Evolutionary conservation across 1,140 invertebrate genomes (phyloP), one percentile per base, ranked within the genome.

Genomic region (Scaptomyza graminum): DNA sequence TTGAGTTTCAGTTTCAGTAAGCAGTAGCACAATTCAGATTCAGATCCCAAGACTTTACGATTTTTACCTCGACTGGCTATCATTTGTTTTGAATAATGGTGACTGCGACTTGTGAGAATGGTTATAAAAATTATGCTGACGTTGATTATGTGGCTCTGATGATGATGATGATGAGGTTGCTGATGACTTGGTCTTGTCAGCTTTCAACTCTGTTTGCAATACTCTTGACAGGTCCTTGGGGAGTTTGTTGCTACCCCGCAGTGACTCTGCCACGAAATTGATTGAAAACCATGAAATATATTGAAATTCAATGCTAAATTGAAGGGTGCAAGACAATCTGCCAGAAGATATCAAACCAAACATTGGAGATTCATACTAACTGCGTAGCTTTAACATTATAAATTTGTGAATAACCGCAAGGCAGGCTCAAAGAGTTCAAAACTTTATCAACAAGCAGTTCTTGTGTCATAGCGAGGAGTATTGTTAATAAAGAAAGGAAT

Each of bases 231-330:
- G 71, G 64, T 78, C 79, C 82, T 50, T 49, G 52, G 82, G 78
- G 54, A 72, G 72, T 59, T 34, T 74, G 76, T 44, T 66, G 65
- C 60, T 66, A 64, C 49, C 70, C 82, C 61, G 56, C 51, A 62
- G 71, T 61, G 75, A 75, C 54, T 72, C 60, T 54, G 70, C 56
- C 77, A 77, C 81, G 77, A 87, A 88, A 88, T 88, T 87, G 82
- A 87, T 87, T 87, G 83, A 87, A 83, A 87, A 70, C 79, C 82
- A 83, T 87, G 83, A 87, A 87, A 87, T 87, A 72, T 82, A 85
- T 85, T 85, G 82, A 85, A 85, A 85, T 81, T 85, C 77, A 85
- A 84, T 85, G 81, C 76, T 84, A 59, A 64, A 56, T 18, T n/a
- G 34, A 57, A 51, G 28, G 52, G 52, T 28, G 34, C 9, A 5